These are phyloP conservation scores for Petrocephalus schoutedeni DNA, from an alignment of 2,797 vertebrate genomes.

Conservation along the genomic window DNA sequence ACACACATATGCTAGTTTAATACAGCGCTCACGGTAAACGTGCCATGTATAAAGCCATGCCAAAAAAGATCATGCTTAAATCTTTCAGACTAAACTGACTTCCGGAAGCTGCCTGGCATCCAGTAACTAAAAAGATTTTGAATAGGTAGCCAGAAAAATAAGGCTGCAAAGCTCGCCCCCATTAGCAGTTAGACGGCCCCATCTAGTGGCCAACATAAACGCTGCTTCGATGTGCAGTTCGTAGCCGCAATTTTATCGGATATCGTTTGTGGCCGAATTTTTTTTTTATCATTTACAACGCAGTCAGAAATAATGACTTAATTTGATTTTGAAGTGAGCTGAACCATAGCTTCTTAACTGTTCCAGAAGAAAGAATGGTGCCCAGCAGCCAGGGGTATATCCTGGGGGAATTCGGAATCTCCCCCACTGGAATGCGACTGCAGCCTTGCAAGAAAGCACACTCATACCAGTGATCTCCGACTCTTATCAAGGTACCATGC, in stretches of 20 bases:
- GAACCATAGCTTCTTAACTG: neutral
- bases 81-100: neutral
- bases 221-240: slow-evolving; percentile 20
- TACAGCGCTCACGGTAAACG: neutral
- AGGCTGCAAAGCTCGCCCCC: slow-evolving; percentile 35
- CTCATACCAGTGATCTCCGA: too few species aligned
- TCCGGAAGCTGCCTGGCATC: neutral
- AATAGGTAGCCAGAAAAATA: neutral
- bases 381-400: slow-evolving; percentile 14
- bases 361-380: slow-evolving; percentile 5
- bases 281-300: neutral
- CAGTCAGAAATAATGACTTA: neutral
- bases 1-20: neutral
- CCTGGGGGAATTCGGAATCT: neutral
- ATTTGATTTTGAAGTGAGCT: neutral
- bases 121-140: too few species aligned
- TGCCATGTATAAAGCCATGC: neutral
- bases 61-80: neutral
- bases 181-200: slow-evolving; percentile 52
- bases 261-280: neutral
- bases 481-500: neutral
- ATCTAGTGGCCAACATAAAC: slow-evolving; percentile 54
- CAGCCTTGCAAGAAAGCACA: neutral
- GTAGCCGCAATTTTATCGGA: neutral
- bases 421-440: too few species aligned